Conservation (phyloP, 2,797 vertebrate genomes). For the Natrix natrix region DNA sequence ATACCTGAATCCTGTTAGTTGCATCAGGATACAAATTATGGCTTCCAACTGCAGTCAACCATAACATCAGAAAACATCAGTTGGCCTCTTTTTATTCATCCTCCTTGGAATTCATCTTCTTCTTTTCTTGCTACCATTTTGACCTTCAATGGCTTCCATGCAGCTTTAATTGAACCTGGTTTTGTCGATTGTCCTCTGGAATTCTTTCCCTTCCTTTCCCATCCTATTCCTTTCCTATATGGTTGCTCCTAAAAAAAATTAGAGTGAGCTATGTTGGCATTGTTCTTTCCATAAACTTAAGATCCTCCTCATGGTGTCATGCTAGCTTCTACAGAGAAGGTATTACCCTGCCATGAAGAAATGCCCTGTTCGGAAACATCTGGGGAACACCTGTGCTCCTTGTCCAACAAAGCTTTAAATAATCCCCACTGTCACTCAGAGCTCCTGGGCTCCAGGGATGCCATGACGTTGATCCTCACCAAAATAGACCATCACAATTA, state of each 20-base stretch:
- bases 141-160: not conserved
- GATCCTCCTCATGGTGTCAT: not conserved
- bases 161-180: constrained; percentile 23
- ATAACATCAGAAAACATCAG: not conserved
- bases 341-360: constrained; percentile 30
- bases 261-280: constrained; percentile 44
- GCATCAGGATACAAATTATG: not conserved
- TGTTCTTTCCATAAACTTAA: constrained; percentile 30
- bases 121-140: not conserved
- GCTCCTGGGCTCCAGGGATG: constrained; percentile 28
- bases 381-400: constrained; percentile 79
- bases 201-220: not conserved
- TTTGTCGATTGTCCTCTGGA: not conserved
- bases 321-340: constrained; percentile 38
- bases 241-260: constrained; percentile 10
- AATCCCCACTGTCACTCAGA: not conserved
- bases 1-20: not conserved
- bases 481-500: constrained; percentile 61
- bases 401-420: constrained; percentile 32
- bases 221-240: no score
- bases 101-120: not conserved
- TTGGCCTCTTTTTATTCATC: not conserved
- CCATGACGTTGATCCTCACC: not conserved
- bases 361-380: constrained; percentile 58
- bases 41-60: not conserved